Evolutionary conservation across 2,113 vertebrate species (phyloP).

Genomic region (Nipponia nippon): DNA sequence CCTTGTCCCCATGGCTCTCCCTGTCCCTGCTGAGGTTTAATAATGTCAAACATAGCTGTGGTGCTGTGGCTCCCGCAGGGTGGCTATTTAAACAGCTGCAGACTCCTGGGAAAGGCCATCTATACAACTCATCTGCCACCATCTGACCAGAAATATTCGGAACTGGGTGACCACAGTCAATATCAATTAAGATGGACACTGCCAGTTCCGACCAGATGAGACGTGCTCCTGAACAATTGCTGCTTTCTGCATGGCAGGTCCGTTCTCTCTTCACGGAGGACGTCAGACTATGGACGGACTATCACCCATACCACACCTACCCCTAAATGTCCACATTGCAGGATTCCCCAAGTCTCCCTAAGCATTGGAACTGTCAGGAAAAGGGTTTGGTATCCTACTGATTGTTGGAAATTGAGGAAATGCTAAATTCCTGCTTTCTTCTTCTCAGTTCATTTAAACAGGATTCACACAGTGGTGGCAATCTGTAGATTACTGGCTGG

Average conservation of each 20-base stretch:
- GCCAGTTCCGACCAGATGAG: not conserved
- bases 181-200: not conserved
- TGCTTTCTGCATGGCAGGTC: not conserved
- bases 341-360: not conserved
- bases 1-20: not conserved
- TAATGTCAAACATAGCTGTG: slow-evolving; percentile 4
- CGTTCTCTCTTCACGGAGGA: not conserved
- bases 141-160: not conserved
- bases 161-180: not conserved
- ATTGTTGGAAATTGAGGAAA: not conserved
- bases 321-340: not conserved
- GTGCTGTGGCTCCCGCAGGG: not conserved
- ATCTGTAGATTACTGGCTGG: not conserved
- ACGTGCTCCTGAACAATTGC: accelerated
- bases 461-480: not conserved
- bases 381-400: not conserved
- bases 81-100: slow-evolving; percentile 55
- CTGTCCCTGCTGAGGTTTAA: not conserved
- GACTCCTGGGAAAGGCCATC: slow-evolving; percentile 34
- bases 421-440: not conserved
- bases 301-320: not conserved
- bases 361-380: not conserved
- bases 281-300: accelerated
- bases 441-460: not conserved
- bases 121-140: not conserved